Conservation (phyloP, 2,797 vertebrate species). For the Smutsia temminckii region DNA sequence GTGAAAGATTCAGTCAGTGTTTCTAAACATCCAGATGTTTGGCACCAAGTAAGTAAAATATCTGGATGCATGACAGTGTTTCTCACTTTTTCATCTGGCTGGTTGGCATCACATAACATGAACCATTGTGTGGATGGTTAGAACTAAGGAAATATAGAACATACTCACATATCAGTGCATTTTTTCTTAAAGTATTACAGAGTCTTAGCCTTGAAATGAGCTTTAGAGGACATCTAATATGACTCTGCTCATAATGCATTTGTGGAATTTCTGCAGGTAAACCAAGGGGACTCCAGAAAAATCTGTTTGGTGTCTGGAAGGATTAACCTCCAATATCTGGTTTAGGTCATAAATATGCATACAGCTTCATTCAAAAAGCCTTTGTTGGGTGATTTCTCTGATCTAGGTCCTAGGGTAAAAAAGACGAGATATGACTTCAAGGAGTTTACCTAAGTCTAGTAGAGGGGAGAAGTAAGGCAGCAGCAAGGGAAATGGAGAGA, state of each 20-base stretch:
- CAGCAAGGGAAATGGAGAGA: not conserved
- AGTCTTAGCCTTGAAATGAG: not conserved
- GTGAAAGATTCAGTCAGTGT: constrained; percentile 53
- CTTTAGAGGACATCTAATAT: not conserved
- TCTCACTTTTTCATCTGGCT: constrained; percentile 45
- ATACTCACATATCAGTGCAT: not conserved
- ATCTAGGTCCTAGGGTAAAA: not conserved
- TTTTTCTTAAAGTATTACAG: not conserved
- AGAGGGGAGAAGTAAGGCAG: not conserved
- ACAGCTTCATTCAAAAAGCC: not conserved
- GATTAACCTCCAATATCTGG: not conserved
- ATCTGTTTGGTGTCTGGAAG: not conserved
- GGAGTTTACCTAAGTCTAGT: not conserved
- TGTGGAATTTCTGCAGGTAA: not conserved
- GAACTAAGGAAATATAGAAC: not conserved
- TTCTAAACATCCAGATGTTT: constrained; percentile 78
- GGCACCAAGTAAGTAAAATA: constrained; percentile 41
- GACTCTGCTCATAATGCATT: not conserved
- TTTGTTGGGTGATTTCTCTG: not conserved
- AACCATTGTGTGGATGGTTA: not conserved
- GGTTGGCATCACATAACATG: constrained; percentile 8
- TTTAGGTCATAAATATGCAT: not conserved
- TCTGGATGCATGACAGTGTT: constrained; percentile 22
- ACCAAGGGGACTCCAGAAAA: not conserved
- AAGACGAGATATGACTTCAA: not conserved